A percentile compares a stretch with the other conserved stretches of the same genome.
These are phyloP conservation scores for Mastomys natalensis DNA, from an alignment of 2,113 vertebrate genomes.

Conservation along the genomic window DNA sequence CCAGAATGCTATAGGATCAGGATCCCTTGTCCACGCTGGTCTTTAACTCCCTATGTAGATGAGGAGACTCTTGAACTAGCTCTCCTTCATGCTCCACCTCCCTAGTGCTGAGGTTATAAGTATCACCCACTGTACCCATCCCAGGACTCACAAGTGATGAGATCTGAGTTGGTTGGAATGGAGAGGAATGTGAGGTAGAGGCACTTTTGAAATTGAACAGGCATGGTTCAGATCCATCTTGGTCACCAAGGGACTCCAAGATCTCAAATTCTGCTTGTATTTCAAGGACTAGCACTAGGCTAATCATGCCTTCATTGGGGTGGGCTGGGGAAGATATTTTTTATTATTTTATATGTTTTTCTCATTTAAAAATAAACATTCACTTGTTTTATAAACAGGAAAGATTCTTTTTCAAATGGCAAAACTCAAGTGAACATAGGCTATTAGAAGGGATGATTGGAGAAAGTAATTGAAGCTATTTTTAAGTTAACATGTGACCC, in stretches of 20 bases:
- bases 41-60: not conserved
- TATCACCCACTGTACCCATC: not conserved
- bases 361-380: not conserved
- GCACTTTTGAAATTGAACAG: not conserved
- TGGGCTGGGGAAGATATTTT: not conserved
- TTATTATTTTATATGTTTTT: not conserved
- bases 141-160: not conserved
- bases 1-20: not conserved
- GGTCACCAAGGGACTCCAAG: not conserved
- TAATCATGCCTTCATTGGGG: not conserved
- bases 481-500: not conserved
- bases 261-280: not conserved
- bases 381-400: constrained; percentile 8
- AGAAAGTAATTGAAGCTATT: constrained; percentile 17
- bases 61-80: not conserved
- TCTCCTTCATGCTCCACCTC: not conserved
- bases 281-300: not conserved
- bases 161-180: not conserved
- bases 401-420: constrained; percentile 10
- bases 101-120: not conserved
- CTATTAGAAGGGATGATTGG: not conserved
- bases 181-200: not conserved
- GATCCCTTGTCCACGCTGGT: not conserved
- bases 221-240: not conserved
- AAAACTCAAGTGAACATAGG: not conserved